These are phyloP conservation scores for Xylota segnis DNA, from an alignment of 2,888 invertebrate genomes.

Conservation along the genomic window DNA sequence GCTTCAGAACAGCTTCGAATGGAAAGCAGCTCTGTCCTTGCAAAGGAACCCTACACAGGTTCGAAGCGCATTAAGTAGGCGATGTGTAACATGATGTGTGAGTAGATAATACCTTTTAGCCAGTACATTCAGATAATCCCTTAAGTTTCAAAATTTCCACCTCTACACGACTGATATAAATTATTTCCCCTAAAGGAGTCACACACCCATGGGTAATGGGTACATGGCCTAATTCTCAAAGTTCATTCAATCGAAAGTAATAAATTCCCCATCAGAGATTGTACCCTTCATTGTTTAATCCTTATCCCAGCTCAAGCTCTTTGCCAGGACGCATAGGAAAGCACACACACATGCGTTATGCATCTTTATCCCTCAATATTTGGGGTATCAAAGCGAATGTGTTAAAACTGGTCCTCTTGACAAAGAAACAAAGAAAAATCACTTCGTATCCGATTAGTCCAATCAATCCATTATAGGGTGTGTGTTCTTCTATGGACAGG, in stretches of 20 bases:
- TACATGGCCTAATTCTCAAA: neutral
- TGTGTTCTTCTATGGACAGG: neutral
- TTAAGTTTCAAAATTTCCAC: neutral
- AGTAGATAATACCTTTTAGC: no score
- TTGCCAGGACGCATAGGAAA: neutral
- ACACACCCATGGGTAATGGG: neutral
- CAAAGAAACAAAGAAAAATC: slow-evolving; percentile 4
- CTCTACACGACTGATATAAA: neutral
- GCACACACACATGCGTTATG: neutral
- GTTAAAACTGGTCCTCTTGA: neutral
- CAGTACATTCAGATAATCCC: no score
- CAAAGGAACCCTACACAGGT: no score
- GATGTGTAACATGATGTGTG: no score
- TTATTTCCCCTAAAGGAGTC: neutral
- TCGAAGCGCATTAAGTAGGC: no score
- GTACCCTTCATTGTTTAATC: neutral
- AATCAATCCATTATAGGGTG: slow-evolving; percentile 45
- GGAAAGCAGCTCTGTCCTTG: no score
- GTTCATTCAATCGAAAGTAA: slow-evolving; percentile 33
- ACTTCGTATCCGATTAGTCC: slow-evolving; percentile 48
- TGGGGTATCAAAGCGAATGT: slow-evolving; percentile 9
- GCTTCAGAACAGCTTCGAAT: no score
- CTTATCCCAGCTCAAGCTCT: neutral
- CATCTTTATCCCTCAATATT: slow-evolving; percentile 20
- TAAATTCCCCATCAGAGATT: slow-evolving; percentile 11